phyloP scores from a whole-genome alignment of 2,888 invertebrate genomes.

The Sepiola atlantica region DNA sequence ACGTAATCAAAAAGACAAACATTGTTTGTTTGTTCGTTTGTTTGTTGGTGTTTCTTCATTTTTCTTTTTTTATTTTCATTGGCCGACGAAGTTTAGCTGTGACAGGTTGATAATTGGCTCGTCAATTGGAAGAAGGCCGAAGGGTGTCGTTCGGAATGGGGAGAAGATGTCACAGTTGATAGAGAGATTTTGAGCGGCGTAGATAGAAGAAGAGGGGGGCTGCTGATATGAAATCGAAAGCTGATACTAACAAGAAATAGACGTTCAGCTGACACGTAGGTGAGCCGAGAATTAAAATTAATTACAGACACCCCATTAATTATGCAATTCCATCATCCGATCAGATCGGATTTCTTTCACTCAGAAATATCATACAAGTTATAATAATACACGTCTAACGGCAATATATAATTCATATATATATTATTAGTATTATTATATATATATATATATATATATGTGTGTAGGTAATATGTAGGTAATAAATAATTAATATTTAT shows the following conservation, averaged over 20 bases:
- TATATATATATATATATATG: constrained; percentile 40
- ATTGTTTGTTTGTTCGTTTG: not conserved
- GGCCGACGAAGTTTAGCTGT: not conserved
- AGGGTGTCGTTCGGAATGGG: not conserved
- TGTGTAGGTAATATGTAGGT: too few species aligned
- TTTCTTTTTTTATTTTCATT: too few species aligned
- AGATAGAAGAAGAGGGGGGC: not conserved
- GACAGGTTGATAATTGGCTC: not conserved
- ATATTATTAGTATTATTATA: too few species aligned
- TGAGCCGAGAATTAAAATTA: not conserved
- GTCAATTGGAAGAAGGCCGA: not conserved
- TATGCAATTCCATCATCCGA: not conserved
- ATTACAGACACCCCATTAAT: not conserved
- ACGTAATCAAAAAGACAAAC: not conserved
- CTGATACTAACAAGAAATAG: not conserved
- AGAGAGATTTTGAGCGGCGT: not conserved
- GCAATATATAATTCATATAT: not conserved
- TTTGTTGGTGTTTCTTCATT: not conserved
- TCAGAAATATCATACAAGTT: not conserved
- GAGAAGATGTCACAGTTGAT: not conserved
- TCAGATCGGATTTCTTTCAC: not conserved
- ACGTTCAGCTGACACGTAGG: not conserved
- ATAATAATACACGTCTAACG: not conserved
- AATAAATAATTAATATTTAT: too few species aligned
- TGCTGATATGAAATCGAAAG: not conserved